Evolutionary conservation across 2,888 invertebrate species (phyloP), one percentile per base, ranked within the genome.

Genomic region (Rhingia campestris): DNA sequence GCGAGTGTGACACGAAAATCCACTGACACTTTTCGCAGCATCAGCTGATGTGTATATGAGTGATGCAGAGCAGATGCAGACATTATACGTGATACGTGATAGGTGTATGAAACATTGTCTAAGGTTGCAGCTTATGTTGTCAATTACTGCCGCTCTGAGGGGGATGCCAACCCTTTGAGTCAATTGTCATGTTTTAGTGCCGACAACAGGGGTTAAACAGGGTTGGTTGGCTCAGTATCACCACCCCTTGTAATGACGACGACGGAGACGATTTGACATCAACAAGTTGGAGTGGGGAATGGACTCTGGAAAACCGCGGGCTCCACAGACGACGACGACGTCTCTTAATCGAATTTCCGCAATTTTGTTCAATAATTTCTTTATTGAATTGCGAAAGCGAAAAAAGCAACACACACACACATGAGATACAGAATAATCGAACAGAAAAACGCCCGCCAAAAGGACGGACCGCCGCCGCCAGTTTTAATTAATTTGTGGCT

Each of bases 401-500:
- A 49, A 41, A 61, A 69, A 54, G 1, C 22, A 22, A 22, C 22
- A 22, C 22, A 22, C 22, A 22, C 22, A 22, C 22, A 53, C 37
- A 61, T 39, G 45, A 77, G 66, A 75, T 56, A 74, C 86, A 87
- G 86, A 89, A 89, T 89, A 89, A 87, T 89, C 89, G 89, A 89
- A 89, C 81, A 87, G 87, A 86, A 82, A 82, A 82, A 86, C 76
- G 81, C 73, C 86, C 86, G 61, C 84, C 86, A 86, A 86, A 86
- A 86, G 88, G 84, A 84, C 81, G 81, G 84, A 84, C 58, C 79
- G 76, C 74, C 74, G 82, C 87, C 80, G 82, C 79, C 76, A 82
- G 79, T 86, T 85, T 86, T 91, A 91, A 90, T 90, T 90, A 90
- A 90, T 90, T 91, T 91, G 91, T 89, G 90, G 90, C 90, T 90